Percentiles rank a stretch among this genome's conserved stretches.
Conservation (phyloP, 2,797 vertebrate species). For the Hipposideros larvatus region DNA sequence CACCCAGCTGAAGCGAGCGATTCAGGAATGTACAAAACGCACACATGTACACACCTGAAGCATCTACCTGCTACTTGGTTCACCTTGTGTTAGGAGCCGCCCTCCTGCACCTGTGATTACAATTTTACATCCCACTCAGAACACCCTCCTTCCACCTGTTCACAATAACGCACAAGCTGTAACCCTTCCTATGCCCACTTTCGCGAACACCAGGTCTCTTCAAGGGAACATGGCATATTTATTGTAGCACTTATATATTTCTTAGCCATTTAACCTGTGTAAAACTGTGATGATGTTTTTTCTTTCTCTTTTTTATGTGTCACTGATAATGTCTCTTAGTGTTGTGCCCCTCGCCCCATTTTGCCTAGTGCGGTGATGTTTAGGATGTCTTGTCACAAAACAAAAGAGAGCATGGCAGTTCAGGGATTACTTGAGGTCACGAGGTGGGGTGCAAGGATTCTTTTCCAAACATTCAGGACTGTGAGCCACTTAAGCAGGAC, state of each 20-base stretch:
- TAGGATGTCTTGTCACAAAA: background rate
- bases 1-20: background rate
- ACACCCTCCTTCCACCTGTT: rapidly evolving
- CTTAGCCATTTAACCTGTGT: background rate
- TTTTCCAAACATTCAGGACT: background rate
- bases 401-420: background rate
- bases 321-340: background rate
- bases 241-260: background rate
- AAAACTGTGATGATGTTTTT: background rate
- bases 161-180: background rate
- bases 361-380: background rate
- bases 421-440: background rate
- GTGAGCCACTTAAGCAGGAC: background rate
- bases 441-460: background rate
- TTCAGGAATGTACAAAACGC: rapidly evolving
- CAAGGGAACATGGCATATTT: background rate
- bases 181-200: background rate
- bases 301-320: background rate
- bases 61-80: no score
- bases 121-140: background rate
- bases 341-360: rapidly evolving
- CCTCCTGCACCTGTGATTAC: no score
- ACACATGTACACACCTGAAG: rapidly evolving
- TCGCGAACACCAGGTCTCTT: background rate
- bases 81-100: rapidly evolving